Base-by-base conservation (phyloP, 2,888 invertebrate species). In the Aphrophora alni region DNA sequence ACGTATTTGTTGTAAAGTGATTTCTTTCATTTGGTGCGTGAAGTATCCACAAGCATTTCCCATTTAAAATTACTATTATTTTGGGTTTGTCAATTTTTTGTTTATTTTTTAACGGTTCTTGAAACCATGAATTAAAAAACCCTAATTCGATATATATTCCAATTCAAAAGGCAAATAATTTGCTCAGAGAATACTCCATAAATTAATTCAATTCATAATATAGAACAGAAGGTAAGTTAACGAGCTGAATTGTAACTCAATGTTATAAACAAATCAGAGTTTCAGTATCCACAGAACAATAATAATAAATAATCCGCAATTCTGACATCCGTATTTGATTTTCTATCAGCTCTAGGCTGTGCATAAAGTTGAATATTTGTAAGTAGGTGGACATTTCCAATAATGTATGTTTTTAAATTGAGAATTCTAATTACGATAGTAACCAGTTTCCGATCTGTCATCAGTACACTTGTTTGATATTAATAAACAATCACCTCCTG, bases 311-410 rank as follows among this genome's bases (percentile, higher is more conserved):
- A 59, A 59, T 21, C 2, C 44, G 14, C 2, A 3, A 21, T 21
- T 21, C 59, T 59, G 59, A 59, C 59, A 21, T 59, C n/a, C 59
- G 59, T 59, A 59, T 59, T 59, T 59, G 59, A 59, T 59, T 59
- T 59, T 59, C 5, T 21, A 59, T 4, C 1, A 59, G 59, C 59
- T 59, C 59, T 21, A 21, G 21, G 59, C 59, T n/a, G 3, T n/a
- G 5, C 59, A 4, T n/a, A n/a, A n/a, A n/a, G n/a, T n/a, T n/a
- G n/a, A n/a, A n/a, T n/a, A n/a, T n/a, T n/a, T 5, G 14, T 59
- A 59, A 59, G 59, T 59, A 59, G 59, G 59, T 59, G 59, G 59
- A 59, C 59, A 21, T 59, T 21, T 3, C 21, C 59, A 2, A 14
- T 59, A 59, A 59, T 59, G 21, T 59, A 59, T 21, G 59, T 21